Evolutionary conservation across 2,797 vertebrate genomes (phyloP).

Genomic region (Bradypodion pumilum): DNA sequence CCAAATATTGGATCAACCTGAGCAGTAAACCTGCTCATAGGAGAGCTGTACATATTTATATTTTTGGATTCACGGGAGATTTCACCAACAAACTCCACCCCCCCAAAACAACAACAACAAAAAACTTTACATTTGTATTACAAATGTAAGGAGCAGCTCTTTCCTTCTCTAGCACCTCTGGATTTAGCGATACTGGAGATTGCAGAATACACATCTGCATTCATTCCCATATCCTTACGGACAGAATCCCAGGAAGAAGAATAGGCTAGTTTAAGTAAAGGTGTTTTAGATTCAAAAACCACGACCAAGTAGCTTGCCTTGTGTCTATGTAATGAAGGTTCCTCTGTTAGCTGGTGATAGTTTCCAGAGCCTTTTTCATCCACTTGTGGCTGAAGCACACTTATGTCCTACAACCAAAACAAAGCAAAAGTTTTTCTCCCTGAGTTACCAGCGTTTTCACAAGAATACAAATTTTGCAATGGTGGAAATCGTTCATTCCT

Average conservation of each 20-base stretch:
- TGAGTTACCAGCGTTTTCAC: background rate
- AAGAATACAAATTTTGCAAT: background rate
- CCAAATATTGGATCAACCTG: background rate
- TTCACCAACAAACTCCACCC: no score
- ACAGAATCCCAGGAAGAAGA: background rate
- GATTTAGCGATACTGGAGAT: background rate
- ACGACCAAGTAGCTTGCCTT: conserved; percentile 59
- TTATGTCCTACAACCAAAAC: conserved; percentile 68
- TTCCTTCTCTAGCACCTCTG: background rate
- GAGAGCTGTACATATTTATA: no score
- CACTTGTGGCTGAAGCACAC: conserved; percentile 51
- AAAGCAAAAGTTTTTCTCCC: background rate
- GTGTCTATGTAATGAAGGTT: conserved; percentile 30
- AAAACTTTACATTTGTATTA: background rate
- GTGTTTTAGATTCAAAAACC: background rate
- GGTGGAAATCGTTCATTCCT: no score
- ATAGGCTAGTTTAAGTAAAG: background rate
- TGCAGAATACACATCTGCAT: background rate
- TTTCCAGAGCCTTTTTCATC: conserved; percentile 53
- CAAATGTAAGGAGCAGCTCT: no score
- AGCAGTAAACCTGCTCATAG: no score
- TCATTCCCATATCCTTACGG: background rate
- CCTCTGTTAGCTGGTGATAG: conserved; percentile 16
- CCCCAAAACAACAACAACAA: no score
- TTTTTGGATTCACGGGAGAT: no score